Percentiles rank a stretch among this genome's conserved stretches.
phyloP scores from a whole-genome alignment of 2,888 invertebrate species.

The Saturnia japonica region DNA sequence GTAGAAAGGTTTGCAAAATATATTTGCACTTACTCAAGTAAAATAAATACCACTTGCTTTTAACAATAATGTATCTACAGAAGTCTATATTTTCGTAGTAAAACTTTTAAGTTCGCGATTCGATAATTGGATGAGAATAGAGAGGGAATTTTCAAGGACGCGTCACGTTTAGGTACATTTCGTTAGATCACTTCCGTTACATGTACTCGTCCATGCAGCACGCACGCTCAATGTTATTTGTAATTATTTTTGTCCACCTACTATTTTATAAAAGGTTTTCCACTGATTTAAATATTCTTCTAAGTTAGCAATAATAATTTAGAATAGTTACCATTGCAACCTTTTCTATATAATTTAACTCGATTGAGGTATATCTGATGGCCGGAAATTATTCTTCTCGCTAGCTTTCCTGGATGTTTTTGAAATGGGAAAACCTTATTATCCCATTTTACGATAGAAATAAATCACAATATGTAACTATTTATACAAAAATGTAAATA shows the following conservation, averaged over 20 bases:
- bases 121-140: no score
- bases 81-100: no score
- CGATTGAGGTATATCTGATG: conserved; percentile 42
- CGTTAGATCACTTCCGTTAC: no score
- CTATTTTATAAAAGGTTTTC: neutral
- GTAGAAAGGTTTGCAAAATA: no score
- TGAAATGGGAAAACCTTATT: neutral
- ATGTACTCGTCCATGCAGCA: no score
- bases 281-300: neutral
- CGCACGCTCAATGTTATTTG: no score
- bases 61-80: neutral
- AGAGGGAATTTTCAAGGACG: no score
- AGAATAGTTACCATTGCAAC: neutral
- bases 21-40: neutral
- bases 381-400: conserved; percentile 62
- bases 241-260: neutral
- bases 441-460: neutral
- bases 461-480: neutral
- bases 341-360: conserved; percentile 44
- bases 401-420: neutral
- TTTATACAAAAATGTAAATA: neutral
- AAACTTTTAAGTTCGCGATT: no score
- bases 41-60: neutral
- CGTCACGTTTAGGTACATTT: no score
- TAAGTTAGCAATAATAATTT: neutral